Evolutionary conservation across 2,797 vertebrate species (phyloP), one percentile per base, ranked within the genome.

Genomic region (Perdix hodgsoniae): DNA sequence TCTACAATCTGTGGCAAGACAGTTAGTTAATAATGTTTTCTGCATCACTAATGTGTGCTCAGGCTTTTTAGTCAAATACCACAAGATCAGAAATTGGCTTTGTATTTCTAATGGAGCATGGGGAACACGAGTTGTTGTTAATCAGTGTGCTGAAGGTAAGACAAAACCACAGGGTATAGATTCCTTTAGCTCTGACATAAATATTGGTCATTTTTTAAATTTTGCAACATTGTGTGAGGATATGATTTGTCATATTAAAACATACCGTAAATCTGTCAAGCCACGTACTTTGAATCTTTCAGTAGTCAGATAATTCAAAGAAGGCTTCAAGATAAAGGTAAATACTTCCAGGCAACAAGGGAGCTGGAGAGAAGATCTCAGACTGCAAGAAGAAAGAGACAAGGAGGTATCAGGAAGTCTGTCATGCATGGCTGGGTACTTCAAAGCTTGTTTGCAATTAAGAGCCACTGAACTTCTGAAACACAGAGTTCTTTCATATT

Each of bases 101-200:
- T 69, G 4, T 54, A 16, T 57, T 90, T 76, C 56, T 84, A 86
- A 83, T 61, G 23, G 37, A 66, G 22, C 31, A 2, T 13, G 42
- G 63, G 57, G 76, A 94, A 92, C 29, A 78, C 40, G 50, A 65
- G 23, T 63, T 92, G 61, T 83, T 63, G 44, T 86, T 79, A 95
- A 85, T 88, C 91, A 77, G 67, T 94, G 31, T 77, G 47, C 73
- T 91, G 69, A 57, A 94, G 65, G 59, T 37, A 81, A 82, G 47
- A 64, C 5, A 45, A 91, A 86, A 27, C 16, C 37, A 64, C 40
- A 44, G 23, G 66, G 40, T 19, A 84, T 17, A 83, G 27, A 78
- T 60, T 86, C 19, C 27, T 63, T 52, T 57, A 78, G 15, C 26
- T 71, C 47, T 91, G 64, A 79, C 33, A 73, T 66, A 84, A 72